Base-by-base conservation (phyloP, 1,140 invertebrate genomes). In the Mycetomoellerius zeteki region DNA sequence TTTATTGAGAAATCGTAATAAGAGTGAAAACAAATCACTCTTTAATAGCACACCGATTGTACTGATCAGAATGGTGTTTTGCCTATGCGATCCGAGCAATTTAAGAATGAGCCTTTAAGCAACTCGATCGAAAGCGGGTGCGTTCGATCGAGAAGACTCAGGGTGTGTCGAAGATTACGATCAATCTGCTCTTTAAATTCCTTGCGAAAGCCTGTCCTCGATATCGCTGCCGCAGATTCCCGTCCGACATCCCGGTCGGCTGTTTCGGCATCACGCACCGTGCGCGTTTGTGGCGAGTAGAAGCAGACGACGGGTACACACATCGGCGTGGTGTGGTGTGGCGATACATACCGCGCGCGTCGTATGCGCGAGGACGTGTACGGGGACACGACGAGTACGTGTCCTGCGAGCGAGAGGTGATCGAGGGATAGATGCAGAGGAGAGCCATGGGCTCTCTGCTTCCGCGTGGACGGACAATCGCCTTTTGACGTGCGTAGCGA, bases 371-470 rank as follows among this genome's bases (percentile, higher is more conserved):
- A 90, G 88, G 85, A 93, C 93, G 91, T 94, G 92, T 93, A 93
- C 84, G 91, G 86, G 93, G 93, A 93, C 93, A 93, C 87, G 88
- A 72, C 69, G 84, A 75, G 89, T 94, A 93, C 93, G 93, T 93
- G 92, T 91, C 65, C 88, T 90, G 90, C 84, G 90, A 91, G 89
- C 84, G 90, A 92, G 92, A 92, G 86, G 88, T 86, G 87, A 89
- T 89, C 87, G 85, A 92, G 89, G 92, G 91, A 92, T 92, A 91
- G 89, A 93, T 89, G 88, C 88, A 88, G 87, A 84, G 80, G 87
- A 84, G 80, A 80, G 81, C 82, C 54, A 85, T 72, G 77, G 86
- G 64, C 56, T 88, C 76, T 84, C 88, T 77, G 89, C 91, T 93
- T 93, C 93, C 91, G 92, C 92, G 86, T 91, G 82, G 86, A 87